Evolutionary conservation across 2,888 invertebrate species (phyloP).

Genomic region (Brachypalpus laphriformis): DNA sequence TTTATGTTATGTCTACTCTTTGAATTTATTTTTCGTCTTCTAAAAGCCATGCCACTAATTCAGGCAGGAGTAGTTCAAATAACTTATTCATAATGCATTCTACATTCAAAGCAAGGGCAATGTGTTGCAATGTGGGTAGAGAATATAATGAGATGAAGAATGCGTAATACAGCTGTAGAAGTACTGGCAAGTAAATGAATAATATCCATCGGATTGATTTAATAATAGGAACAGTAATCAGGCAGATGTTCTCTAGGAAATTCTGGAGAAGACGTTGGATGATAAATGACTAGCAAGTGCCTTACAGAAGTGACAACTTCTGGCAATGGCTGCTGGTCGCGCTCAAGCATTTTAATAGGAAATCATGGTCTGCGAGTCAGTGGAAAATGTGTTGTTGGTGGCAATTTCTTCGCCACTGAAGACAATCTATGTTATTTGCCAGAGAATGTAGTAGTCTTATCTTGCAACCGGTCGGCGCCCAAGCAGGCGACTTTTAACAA

Average conservation of each 20-base stretch:
- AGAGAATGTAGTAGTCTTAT: too few relatives aligned
- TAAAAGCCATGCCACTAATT: constrained; percentile 50
- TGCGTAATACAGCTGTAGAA: neutral
- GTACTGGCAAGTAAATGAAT: neutral
- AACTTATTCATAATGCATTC: constrained; percentile 65
- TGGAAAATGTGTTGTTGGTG: too few relatives aligned
- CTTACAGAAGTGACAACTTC: neutral
- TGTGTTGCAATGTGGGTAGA: neutral
- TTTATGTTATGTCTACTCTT: constrained; percentile 13
- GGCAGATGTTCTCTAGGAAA: neutral
- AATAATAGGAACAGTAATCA: neutral
- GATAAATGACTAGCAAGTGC: neutral
- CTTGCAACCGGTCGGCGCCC: too few relatives aligned
- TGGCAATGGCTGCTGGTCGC: too few relatives aligned
- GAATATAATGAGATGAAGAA: neutral
- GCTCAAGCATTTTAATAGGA: neutral
- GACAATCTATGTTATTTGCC: too few relatives aligned
- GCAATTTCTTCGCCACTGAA: too few relatives aligned
- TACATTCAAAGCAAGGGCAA: neutral
- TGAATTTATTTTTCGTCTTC: neutral
- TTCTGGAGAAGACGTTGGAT: neutral
- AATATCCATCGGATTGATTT: neutral
- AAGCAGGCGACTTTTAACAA: too few relatives aligned
- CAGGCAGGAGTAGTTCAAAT: constrained; percentile 45
- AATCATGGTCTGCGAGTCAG: too few relatives aligned